Evolutionary conservation across 2,888 invertebrate genomes (phyloP), one percentile per base, ranked within the genome.

Genomic region (Pollenia griseotomentosa): DNA sequence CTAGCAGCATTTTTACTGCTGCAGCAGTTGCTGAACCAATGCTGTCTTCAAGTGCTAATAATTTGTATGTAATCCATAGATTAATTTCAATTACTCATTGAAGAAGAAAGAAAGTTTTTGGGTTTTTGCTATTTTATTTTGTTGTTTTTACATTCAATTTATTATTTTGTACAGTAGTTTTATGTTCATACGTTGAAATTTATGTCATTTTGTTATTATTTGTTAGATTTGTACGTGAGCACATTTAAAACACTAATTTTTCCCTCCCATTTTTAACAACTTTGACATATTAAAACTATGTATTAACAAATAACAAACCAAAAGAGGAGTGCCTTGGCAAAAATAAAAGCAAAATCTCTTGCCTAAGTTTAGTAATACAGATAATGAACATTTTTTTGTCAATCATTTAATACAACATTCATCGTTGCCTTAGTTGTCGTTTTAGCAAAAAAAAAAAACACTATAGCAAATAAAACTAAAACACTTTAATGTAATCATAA

Each of bases 281-380:
- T 80, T 83, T 83, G 86, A 86, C 86, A 86, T 78, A 86, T 79
- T 55, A 57, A 79, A 73, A 40, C 40, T 59, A 68, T 63, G 44
- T 42, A 16, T 33, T 55, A 14, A 51, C 51, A 63, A 59, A 57
- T 74, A 51, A 19, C 14, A 65, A 53, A 63, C 7, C 19, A 68
- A 79, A 70, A 74, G 70, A 83, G 83, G 86, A 86, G 83, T 83
- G 86, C 80, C 86, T 80, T 80, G 71, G 44, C 63, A 70, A 84
- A 74, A 74, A 66, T 14, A 66, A 82, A 83, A 33, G 6, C 33
- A 33, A 33, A 33, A 33, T 33, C 57, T 70, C 65, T 83, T 70
- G 80, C 63, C 75, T 83, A 83, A 83, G 70, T 79, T 70, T 85
- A 71, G 85, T 71, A 48, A 79, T 42, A 82, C 48, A 51, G 59